These are phyloP conservation scores for Fulmarus glacialis DNA, from an alignment of 2,113 vertebrate genomes.

Conservation along the genomic window DNA sequence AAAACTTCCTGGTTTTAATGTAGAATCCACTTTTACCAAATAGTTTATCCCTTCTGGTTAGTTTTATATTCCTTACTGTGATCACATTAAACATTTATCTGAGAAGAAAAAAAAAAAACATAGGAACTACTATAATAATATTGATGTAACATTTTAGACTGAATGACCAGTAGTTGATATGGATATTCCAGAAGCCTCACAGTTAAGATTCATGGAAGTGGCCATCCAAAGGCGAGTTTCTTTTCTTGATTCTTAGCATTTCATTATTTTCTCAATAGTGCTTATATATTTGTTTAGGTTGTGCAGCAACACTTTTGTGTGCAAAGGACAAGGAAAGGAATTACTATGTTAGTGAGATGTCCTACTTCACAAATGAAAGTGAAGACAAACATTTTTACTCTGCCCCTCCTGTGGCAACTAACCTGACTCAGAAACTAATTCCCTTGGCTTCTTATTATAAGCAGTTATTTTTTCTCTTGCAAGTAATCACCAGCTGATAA, in stretches of 20 bases:
- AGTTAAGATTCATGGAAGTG: background rate
- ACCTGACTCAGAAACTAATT: background rate
- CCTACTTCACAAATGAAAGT: background rate
- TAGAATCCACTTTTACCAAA: background rate
- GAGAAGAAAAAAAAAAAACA: background rate
- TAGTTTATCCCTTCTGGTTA: background rate
- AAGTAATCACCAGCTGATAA: background rate
- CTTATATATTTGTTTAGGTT: background rate
- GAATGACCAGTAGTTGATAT: background rate
- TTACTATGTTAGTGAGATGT: background rate
- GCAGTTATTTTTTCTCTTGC: background rate
- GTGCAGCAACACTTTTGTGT: background rate
- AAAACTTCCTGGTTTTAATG: background rate
- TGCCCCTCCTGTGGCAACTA: background rate
- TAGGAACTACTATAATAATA: background rate
- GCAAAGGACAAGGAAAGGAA: background rate
- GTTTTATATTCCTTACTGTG: background rate
- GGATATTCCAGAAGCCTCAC: background rate
- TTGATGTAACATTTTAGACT: background rate
- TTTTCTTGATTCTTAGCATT: background rate
- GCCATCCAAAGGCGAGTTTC: background rate
- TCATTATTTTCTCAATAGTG: background rate
- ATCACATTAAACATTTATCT: background rate
- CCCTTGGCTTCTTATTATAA: background rate
- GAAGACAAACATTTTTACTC: background rate